These are phyloP conservation scores for Psittacara wagleri DNA, from an alignment of 2,113 vertebrate genomes.

Conservation along the genomic window DNA sequence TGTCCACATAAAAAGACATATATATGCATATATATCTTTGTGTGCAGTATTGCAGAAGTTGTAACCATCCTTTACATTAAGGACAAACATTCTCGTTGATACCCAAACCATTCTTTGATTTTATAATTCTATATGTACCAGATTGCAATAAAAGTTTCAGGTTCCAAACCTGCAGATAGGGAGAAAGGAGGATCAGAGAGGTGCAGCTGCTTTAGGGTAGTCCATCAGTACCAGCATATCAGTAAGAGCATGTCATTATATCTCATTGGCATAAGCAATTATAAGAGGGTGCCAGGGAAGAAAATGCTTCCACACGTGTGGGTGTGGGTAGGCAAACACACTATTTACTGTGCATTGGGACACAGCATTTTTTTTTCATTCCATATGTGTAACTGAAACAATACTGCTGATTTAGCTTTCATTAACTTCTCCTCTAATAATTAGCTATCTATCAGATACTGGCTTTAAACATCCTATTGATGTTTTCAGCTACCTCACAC, in stretches of 20 bases:
- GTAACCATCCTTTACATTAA: background rate
- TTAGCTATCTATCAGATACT: background rate
- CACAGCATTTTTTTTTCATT: background rate
- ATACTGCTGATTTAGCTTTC: slow-evolving; percentile 1
- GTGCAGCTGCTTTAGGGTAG: background rate
- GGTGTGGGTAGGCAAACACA: background rate
- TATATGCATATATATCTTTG: background rate
- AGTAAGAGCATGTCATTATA: background rate
- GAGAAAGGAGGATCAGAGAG: background rate
- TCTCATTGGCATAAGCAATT: background rate
- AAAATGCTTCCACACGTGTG: background rate
- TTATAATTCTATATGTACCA: background rate
- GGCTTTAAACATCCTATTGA: background rate
- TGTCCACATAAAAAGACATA: background rate
- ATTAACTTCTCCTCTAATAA: background rate
- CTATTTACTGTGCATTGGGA: background rate
- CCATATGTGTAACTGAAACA: background rate
- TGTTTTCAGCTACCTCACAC: background rate
- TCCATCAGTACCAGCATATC: background rate
- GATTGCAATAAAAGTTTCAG: background rate
- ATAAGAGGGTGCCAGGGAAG: background rate
- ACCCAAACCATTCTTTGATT: background rate
- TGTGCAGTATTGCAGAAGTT: background rate
- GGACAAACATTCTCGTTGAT: background rate
- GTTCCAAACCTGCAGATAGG: background rate